Base-by-base conservation (phyloP, 1,140 invertebrate species). In the Drosophila kikkawai region DNA sequence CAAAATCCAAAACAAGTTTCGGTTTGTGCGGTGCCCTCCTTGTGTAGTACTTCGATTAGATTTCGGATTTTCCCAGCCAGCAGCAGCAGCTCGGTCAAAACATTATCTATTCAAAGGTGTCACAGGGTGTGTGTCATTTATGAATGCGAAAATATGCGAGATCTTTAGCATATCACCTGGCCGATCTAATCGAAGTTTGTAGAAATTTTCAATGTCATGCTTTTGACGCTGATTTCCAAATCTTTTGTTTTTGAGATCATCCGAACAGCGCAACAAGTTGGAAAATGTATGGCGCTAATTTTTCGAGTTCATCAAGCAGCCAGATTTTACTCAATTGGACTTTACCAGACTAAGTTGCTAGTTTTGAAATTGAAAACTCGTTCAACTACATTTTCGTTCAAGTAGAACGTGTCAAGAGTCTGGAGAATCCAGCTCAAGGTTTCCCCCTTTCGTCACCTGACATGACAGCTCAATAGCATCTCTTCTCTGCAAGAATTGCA, bases 11-110 rank as follows among this genome's bases (percentile, higher is more conserved):
- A 88, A 88, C 85, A 50, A 90, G 85, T 88, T 88, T 88, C 68
- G 55, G 68, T 45, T 75, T 81, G 61, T 66, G 73, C 69, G 51
- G 51, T 82, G 73, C 77, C 65, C 71, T 66, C 55, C 45, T 66
- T 79, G 80, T 80, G 80, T 84, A 88, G 80, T 84, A 88, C 84
- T 80, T 73, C 53, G 56, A 65, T 74, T 73, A 80, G 42, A 80
- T 53, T 51, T 78, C 36, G 41, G 70, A 32, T 64, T 66, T 64
- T 64, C 45, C 65, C 60, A 60, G 59, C 29, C 39, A 55, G 0
- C 36, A 63, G 0, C 19, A 63, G 22, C 48, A 51, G n/a, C 60
- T 55, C 22, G 36, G 48, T 34, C 60, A 55, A 53, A 55, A 68
- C 45, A 87, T 81, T 79, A 70, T 73, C 73, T 66, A 84, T 84